These are phyloP conservation scores for Melanotaenia trifasciata DNA, from an alignment of 2,797 vertebrate genomes.

Conservation along the genomic window DNA sequence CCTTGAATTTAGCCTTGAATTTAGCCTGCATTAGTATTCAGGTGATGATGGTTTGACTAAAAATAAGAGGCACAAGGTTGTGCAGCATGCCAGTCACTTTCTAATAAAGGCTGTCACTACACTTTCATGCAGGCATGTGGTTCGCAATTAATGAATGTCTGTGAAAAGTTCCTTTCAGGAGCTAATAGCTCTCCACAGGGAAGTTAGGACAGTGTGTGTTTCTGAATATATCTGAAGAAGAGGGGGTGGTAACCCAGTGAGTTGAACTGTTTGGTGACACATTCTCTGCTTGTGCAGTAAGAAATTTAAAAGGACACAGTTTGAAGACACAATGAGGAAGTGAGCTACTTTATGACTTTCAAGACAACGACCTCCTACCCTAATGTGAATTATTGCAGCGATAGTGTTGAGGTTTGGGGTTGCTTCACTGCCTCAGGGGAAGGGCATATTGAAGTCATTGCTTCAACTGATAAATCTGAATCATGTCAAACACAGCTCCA, in stretches of 20 bases:
- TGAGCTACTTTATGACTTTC: background rate
- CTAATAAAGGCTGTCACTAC: conserved; percentile 49
- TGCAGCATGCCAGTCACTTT: conserved; percentile 48
- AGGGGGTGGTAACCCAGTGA: background rate
- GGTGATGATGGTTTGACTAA: conserved; percentile 39
- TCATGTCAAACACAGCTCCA: background rate
- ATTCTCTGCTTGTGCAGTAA: background rate
- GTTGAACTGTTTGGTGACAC: background rate
- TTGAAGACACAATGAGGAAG: background rate
- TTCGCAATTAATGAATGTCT: conserved; percentile 46
- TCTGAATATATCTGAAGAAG: conserved; percentile 9
- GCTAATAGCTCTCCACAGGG: conserved; percentile 28
- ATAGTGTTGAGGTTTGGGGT: background rate
- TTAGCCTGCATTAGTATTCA: conserved; percentile 41
- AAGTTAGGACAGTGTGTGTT: conserved; percentile 12
- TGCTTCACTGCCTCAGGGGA: background rate
- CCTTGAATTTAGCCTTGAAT: conserved; percentile 25
- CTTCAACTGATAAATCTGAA: background rate
- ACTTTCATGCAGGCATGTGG: conserved; percentile 23
- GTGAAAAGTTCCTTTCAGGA: conserved; percentile 37
- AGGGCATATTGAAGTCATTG: background rate
- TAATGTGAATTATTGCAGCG: background rate
- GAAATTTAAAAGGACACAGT: background rate
- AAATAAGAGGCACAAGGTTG: conserved; percentile 42
- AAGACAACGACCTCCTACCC: background rate